Base-by-base conservation (phyloP, 2,113 vertebrate species). In the Poeciliopsis occidentalis region DNA sequence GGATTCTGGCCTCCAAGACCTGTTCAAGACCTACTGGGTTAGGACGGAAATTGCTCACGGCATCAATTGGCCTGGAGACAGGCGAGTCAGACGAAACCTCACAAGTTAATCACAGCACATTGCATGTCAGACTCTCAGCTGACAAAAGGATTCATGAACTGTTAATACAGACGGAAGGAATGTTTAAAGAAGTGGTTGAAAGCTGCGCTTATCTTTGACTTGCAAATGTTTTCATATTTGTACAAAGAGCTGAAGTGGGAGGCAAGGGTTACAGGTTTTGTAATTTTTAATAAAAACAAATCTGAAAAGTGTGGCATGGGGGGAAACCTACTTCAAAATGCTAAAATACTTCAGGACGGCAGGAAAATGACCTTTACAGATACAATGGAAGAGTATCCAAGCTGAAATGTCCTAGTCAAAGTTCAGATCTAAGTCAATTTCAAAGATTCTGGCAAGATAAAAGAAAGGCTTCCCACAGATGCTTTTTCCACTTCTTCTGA, bases 1-100 rank as follows among this genome's bases (percentile, higher is more conserved):
- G 73, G 86, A 82, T 81, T 67, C 62, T 77, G 84, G 69, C 78
- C 81, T 73, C 2, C 0, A 27, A 61, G 82, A 88, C 86, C 79
- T 74, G 69, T 73, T 76, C 60, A 7, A 41, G 85, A 85, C 87
- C 84, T 80, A 6, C 30, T 8, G 75, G 79, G 77, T 83, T 64
- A 68, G 67, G 83, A 79, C 67, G 75, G 84, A 89, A 89, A 88
- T 89, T 89, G 87, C 87, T 27, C 57, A 71, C 80, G 78, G 78
- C 76, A 78, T 76, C 87, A 68, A 69, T 85, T 88, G 87, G 82
- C 86, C 79, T 85, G 69, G 71, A 63, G 82, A 88, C 74, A 78
- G 31, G 11, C 54, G 22, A 86, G 57, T 76, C 80, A 82, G 85
- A 88, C 77, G 79, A 87, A 78, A 86, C 83, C 81, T 76, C 77